Conservation (phyloP, 2,888 invertebrate genomes). For the Pandemis corylana region DNA sequence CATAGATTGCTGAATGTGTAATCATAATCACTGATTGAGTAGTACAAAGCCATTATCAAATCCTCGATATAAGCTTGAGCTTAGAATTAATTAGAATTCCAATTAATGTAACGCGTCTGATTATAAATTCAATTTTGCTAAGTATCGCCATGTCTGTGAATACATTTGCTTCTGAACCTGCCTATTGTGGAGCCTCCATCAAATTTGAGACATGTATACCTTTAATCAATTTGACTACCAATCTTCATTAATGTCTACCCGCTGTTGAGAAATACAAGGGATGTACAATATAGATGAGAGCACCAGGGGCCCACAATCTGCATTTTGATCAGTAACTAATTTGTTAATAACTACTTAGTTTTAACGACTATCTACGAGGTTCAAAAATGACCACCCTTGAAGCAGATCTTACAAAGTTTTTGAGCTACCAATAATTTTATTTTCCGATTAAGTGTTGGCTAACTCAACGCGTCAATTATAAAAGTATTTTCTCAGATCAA, state of each 20-base stretch:
- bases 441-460: not conserved
- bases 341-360: not conserved
- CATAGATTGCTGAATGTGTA: not conserved
- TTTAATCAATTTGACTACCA: constrained; percentile 35
- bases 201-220: constrained; percentile 29
- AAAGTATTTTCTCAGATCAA: constrained; percentile 4
- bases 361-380: not conserved
- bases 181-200: constrained; percentile 27
- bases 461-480: constrained; percentile 11
- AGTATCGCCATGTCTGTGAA: constrained; percentile 32
- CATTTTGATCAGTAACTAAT: constrained; percentile 8
- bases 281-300: constrained; percentile 2
- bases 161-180: constrained; percentile 30
- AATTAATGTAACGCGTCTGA: constrained; percentile 35
- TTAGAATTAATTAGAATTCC: constrained; percentile 34
- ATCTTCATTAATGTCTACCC: constrained; percentile 22
- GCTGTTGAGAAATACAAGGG: constrained; percentile 8
- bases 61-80: constrained; percentile 27
- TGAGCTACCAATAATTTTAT: not conserved
- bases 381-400: not conserved
- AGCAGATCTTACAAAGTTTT: not conserved
- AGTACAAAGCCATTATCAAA: constrained; percentile 28
- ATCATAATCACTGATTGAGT: constrained; percentile 25
- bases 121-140: constrained; percentile 42
- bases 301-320: not conserved